Conservation (phyloP, 2,888 invertebrate genomes). For the Andrena hattorfiana region DNA sequence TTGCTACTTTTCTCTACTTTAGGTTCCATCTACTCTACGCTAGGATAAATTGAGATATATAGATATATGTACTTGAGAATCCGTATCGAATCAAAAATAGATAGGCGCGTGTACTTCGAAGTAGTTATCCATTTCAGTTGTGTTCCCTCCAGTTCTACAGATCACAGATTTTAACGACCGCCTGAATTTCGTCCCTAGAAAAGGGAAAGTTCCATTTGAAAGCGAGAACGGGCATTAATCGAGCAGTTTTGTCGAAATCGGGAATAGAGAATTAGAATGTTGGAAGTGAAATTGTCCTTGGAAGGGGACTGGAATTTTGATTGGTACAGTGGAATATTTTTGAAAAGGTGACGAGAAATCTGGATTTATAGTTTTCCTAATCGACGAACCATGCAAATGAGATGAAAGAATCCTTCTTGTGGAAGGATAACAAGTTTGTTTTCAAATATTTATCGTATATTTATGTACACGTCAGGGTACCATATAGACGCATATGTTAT, state of each 20-base stretch:
- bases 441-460: slow-evolving; percentile 51
- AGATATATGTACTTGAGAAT: too few relatives aligned
- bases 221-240: neutral
- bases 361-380: too few relatives aligned
- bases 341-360: neutral
- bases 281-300: neutral
- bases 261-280: neutral
- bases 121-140: too few relatives aligned
- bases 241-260: neutral
- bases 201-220: neutral
- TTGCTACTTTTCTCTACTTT: neutral
- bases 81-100: too few relatives aligned
- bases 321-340: neutral
- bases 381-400: too few relatives aligned
- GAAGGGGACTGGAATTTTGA: neutral
- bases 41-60: neutral
- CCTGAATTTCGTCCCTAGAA: neutral
- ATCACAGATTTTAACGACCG: neutral
- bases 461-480: slow-evolving; percentile 69
- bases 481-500: slow-evolving; percentile 62
- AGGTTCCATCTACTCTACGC: neutral
- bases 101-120: too few relatives aligned
- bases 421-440: slow-evolving; percentile 12
- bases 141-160: too few relatives aligned
- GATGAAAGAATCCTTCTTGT: too few relatives aligned